Base-by-base conservation (phyloP, 2,113 vertebrate genomes). In the Odocoileus hemionus region DNA sequence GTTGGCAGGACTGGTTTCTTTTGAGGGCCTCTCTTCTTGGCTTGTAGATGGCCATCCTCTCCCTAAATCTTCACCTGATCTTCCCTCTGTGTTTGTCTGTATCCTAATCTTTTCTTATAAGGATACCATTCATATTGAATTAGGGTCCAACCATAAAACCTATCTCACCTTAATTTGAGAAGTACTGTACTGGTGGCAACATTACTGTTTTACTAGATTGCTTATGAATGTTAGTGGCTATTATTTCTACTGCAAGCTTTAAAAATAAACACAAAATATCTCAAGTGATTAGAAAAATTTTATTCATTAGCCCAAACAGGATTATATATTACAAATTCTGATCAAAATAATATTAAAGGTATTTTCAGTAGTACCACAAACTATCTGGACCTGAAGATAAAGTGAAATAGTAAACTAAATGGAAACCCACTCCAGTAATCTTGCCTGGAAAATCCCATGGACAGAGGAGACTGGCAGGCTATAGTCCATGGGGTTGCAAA, bases 361-460 rank as follows among this genome's bases (percentile, higher is more conserved):
- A 89, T 96, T 96, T 97, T 96, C 95, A 98, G 94, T 96, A 97
- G 95, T 98, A 96, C 76, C 87, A 95, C 36, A 95, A 95, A 90
- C 52, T 87, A 88, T 95, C 23, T 96, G 52, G 94, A 98, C 83
- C 87, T 33, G 91, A 97, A 93, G 67, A 93, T 74, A 96, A 96
- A 95, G 88, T 7, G 47, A 96, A 94, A 89, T 26, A 91, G 54
- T 96, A 90, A 96, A 95, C 94, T 94, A 76, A 14, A 76, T 25
- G 70, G 70, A 36, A 76, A 26, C 70, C 36, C 23, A 76, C 12
- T 6, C 70, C 70, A 76, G 36, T 76, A 76, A 14, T 76, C 70
- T 76, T 25, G 70, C 36, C 70, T 76, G 39, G 23, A 76, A 39
- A 76, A 76, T 76, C 12, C 23, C 23, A 26, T 14, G 70, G 23